phyloP scores from a whole-genome alignment of 2,888 invertebrate species.

The Drosophila cognata region DNA sequence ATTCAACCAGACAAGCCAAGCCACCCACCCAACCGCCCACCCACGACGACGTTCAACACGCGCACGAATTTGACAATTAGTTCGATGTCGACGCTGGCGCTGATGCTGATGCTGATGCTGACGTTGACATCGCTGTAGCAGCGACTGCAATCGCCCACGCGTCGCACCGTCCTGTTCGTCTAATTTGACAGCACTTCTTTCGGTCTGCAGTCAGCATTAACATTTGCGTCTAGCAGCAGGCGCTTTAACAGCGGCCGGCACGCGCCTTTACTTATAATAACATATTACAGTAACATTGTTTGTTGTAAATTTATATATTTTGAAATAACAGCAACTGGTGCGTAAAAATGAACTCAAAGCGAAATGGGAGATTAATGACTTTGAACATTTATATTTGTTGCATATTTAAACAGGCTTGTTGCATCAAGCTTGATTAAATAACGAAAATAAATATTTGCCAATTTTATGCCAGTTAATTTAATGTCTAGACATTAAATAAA shows the following conservation, averaged over 20 bases:
- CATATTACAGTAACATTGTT: neutral
- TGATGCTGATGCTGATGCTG: conserved; percentile 34
- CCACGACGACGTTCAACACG: conserved; percentile 41
- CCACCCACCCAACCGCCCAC: conserved; percentile 2
- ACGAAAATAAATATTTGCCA: neutral
- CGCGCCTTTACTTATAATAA: conserved; percentile 28
- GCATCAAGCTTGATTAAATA: neutral
- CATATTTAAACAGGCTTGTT: neutral
- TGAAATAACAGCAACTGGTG: neutral
- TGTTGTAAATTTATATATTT: neutral
- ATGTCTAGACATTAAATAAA: neutral
- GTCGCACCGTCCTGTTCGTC: neutral
- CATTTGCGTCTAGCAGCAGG: conserved; percentile 1
- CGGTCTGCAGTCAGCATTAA: conserved; percentile 2
- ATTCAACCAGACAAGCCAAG: conserved; percentile 1
- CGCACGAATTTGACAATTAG: conserved; percentile 66
- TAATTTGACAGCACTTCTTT: conserved; percentile 1
- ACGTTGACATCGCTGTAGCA: conserved; percentile 22
- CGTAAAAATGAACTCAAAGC: neutral
- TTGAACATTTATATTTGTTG: neutral
- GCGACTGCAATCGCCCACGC: conserved; percentile 26
- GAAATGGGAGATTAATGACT: neutral
- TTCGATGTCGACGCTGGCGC: conserved; percentile 33
- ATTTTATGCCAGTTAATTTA: neutral
- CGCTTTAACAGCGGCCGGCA: conserved; percentile 28